Conservation (phyloP, 1,140 invertebrate species). For the Drosophila eugracilis region DNA sequence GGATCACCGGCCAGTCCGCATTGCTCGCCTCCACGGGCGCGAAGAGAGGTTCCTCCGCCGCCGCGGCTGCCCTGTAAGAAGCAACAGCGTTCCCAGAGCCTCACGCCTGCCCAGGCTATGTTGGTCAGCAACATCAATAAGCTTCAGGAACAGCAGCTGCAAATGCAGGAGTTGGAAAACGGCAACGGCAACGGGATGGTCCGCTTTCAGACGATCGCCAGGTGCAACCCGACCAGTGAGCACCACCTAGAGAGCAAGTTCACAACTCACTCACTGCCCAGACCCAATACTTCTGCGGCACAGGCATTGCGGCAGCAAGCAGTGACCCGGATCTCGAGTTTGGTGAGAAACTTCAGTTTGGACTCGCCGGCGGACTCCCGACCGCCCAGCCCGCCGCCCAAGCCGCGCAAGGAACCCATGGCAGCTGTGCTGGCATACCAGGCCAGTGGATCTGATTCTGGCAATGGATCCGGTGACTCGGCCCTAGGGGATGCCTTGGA, state of each 20-base stretch:
- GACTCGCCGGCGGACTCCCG: conserved; percentile 59
- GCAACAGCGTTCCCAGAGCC: conserved; percentile 89
- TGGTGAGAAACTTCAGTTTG: conserved; percentile 86
- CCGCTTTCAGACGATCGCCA: conserved; percentile 75
- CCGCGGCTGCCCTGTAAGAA: conserved; percentile 88
- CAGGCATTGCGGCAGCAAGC: conserved; percentile 63
- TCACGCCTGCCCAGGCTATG: conserved; percentile 87
- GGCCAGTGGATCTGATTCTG: conserved; percentile 93
- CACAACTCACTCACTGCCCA: conserved; percentile 87
- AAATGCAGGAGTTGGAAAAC: conserved; percentile 26
- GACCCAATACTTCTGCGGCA: conserved; percentile 73
- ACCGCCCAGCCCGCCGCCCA: conserved; percentile 88
- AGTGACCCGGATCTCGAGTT: conserved; percentile 74
- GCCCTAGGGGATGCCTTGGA: conserved; percentile 88
- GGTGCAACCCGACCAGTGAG: conserved; percentile 70
- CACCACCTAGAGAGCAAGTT: conserved; percentile 85
- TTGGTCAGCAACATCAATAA: conserved; percentile 75
- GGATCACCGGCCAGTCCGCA: conserved; percentile 55
- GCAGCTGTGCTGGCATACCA: conserved; percentile 88
- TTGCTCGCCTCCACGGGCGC: conserved; percentile 85
- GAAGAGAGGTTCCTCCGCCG: conserved; percentile 85
- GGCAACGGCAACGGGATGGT: conserved; percentile 62
- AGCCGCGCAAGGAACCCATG: conserved; percentile 87
- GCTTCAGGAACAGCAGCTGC: conserved; percentile 64
- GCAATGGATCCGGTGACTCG: conserved; percentile 94